Evolutionary conservation across 2,888 invertebrate species (phyloP).

Genomic region (Dioctria linearis): DNA sequence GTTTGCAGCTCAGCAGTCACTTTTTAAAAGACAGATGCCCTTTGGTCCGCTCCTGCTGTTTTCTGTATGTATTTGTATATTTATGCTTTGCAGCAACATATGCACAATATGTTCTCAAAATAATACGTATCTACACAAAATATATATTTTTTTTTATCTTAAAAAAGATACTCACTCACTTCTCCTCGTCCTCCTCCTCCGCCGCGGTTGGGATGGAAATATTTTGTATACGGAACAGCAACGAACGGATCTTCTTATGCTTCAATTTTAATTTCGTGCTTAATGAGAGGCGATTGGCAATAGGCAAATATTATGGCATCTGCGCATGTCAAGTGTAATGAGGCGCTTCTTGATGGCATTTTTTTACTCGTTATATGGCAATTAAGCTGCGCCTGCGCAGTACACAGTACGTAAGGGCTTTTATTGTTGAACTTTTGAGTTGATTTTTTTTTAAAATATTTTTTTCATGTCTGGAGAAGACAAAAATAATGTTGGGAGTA

Average conservation of each 20-base stretch:
- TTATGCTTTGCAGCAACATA: neutral
- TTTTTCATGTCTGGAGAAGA: no score
- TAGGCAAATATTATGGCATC: slow-evolving; percentile 39
- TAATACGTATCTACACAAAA: no score
- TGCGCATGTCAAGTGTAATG: slow-evolving; percentile 41
- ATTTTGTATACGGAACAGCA: neutral
- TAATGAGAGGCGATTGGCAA: slow-evolving; percentile 53
- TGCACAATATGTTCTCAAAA: no score
- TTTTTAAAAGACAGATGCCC: slow-evolving; percentile 41
- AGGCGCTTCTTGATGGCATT: slow-evolving; percentile 44
- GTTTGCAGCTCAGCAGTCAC: slow-evolving; percentile 43
- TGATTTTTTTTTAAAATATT: no score
- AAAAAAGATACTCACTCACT: neutral
- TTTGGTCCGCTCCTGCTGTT: neutral
- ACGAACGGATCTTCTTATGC: slow-evolving; percentile 10
- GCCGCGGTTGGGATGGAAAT: slow-evolving; percentile 7
- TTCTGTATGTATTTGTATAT: no score
- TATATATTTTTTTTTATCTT: no score
- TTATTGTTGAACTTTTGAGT: slow-evolving; percentile 12
- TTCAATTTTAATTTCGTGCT: slow-evolving; percentile 53
- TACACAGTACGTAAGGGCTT: neutral
- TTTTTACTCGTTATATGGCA: slow-evolving; percentile 43
- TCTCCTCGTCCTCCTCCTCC: neutral
- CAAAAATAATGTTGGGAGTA: no score
- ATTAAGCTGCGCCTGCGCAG: slow-evolving; percentile 28